Base-by-base conservation (phyloP, 1,140 invertebrate genomes). In the Lamellibrachia luymesi region DNA sequence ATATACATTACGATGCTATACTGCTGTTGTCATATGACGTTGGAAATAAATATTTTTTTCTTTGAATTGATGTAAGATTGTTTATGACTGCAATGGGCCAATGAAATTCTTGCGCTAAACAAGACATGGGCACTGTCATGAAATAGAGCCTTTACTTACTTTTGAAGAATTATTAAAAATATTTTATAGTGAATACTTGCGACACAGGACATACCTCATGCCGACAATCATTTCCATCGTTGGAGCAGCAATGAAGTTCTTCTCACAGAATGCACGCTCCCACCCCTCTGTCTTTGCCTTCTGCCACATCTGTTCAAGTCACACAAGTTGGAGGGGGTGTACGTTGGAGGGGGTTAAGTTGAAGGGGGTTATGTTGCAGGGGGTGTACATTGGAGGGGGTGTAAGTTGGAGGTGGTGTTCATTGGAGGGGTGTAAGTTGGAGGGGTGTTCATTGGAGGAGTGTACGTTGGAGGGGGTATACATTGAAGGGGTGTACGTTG, bases 171-270 rank as follows among this genome's bases (percentile, higher is more conserved):
- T 10, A 80, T 80, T 2, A 80, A 80, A 10, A 80, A 80, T 22
- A 80, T 80, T 6, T 17, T 17, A 17, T 22, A 80, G 13, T 2
- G 64, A 80, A 56, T 13, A 56, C 52, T 80, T 80, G 17, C 64
- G 64, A 91, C 38, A 6, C 25, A 91, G 17, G 22, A n/a, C 10
- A 93, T 93, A 96, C 96, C 97, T 95, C 95, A 97, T 97, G 91
- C 96, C 97, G 92, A 96, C 95, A 94, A 99, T 97, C 97, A 98
- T 98, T 95, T 98, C 98, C 98, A 99, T 98, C 0, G 98, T 97
- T 7, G 98, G 97, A 2, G 97, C 97, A 90, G 98, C 98, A 49
- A 99, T 97, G 94, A 97, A 98, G 96, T 98, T 97, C 94, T 97
- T 97, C 22, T 97, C 96, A 96, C 98, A 99, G 95, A 98, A 99